Conservation (phyloP, 2,797 vertebrate species). For the Channallabes apus region DNA sequence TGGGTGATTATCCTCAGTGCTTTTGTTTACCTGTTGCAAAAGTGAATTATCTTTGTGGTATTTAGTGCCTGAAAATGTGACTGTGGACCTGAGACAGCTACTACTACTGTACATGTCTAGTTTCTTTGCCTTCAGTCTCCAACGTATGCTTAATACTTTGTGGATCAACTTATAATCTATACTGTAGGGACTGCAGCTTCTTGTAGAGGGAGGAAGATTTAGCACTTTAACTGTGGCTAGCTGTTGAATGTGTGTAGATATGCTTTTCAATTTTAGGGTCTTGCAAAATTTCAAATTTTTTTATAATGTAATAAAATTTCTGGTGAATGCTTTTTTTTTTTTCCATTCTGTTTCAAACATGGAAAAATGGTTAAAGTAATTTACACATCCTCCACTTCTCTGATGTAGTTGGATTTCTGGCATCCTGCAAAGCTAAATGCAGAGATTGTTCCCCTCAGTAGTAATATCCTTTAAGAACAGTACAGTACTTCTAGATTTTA, state of each 20-base stretch:
- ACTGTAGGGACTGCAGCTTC: slow-evolving; percentile 37
- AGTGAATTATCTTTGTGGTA: slow-evolving; percentile 44
- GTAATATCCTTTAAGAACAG: background rate
- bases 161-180: slow-evolving; percentile 51
- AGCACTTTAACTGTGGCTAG: slow-evolving; percentile 58
- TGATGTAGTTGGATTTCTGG: background rate
- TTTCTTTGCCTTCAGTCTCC: slow-evolving; percentile 47
- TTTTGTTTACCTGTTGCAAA: slow-evolving; percentile 49
- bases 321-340: background rate
- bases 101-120: slow-evolving; percentile 43
- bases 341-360: background rate
- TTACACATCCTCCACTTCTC: background rate
- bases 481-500: background rate
- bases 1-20: slow-evolving; percentile 19
- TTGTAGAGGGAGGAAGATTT: slow-evolving; percentile 35
- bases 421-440: background rate
- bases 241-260: slow-evolving; percentile 51
- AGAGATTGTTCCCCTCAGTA: background rate
- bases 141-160: slow-evolving; percentile 35
- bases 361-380: background rate
- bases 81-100: slow-evolving; percentile 48
- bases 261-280: slow-evolving; percentile 41
- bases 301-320: slow-evolving; percentile 28
- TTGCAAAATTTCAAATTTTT: slow-evolving; percentile 44
- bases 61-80: slow-evolving; percentile 54